Percentiles rank a stretch among this genome's conserved stretches.
These are phyloP conservation scores for Eumerus sabulonum DNA, from an alignment of 2,888 invertebrate genomes.

Conservation along the genomic window DNA sequence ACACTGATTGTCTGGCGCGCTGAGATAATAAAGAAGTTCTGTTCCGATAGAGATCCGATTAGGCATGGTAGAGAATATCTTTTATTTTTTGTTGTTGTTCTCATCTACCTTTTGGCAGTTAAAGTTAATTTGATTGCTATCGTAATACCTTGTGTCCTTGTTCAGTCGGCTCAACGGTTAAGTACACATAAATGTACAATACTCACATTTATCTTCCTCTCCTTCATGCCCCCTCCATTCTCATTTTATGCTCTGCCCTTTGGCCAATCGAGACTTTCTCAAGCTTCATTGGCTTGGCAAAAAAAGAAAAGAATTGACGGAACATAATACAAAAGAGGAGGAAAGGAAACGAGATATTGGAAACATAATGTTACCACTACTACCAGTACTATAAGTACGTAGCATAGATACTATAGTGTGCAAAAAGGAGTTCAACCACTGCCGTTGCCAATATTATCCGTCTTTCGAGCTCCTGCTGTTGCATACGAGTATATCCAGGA, in stretches of 20 bases:
- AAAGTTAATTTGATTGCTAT: conserved; percentile 69
- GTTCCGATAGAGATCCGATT: conserved; percentile 46
- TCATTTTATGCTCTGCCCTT: too few species aligned
- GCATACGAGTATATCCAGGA: conserved; percentile 58
- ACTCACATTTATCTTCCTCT: conserved; percentile 37
- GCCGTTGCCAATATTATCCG: conserved; percentile 2
- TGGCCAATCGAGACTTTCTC: conserved; percentile 67
- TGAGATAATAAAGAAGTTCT: conserved; percentile 25
- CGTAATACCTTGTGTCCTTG: conserved; percentile 53
- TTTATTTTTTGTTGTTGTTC: background rate
- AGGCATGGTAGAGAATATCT: conserved; percentile 43
- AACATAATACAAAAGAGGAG: too few species aligned
- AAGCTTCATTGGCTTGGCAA: conserved; percentile 68
- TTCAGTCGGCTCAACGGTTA: conserved; percentile 58
- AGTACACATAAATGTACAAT: conserved; percentile 52
- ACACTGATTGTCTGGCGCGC: too few species aligned
- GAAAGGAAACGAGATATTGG: conserved; percentile 42
- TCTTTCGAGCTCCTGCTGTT: conserved; percentile 46
- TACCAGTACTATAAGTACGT: background rate
- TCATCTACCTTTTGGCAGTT: conserved; percentile 67
- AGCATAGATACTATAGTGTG: too few species aligned
- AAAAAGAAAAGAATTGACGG: too few species aligned
- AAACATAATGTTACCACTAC: conserved; percentile 60
- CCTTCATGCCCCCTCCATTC: too few species aligned
- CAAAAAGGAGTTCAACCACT: too few species aligned